Evolutionary conservation across 2,113 vertebrate species (phyloP).

Genomic region (Prochilodus magdalenae): DNA sequence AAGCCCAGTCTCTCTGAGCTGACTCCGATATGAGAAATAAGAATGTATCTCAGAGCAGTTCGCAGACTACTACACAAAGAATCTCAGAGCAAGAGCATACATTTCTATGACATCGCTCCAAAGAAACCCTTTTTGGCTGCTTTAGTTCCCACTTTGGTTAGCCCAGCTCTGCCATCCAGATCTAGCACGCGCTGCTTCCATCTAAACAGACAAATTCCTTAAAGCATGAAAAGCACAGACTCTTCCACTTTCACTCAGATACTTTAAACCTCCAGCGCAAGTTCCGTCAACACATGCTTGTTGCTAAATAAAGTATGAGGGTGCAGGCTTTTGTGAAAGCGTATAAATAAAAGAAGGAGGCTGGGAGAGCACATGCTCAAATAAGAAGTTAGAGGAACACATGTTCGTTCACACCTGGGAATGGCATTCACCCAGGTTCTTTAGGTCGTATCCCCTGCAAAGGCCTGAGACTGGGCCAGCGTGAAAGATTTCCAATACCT

Average conservation of each 20-base stretch:
- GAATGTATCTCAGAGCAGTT: conserved; percentile 18
- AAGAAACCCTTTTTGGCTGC: not conserved
- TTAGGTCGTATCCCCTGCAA: conserved; percentile 27
- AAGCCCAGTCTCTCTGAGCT: not conserved
- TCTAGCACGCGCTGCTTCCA: not conserved
- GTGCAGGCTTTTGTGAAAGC: conserved; percentile 12
- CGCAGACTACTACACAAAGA: not conserved
- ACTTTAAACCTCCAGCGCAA: conserved; percentile 19
- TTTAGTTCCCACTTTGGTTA: not conserved
- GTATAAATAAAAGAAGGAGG: conserved; percentile 19
- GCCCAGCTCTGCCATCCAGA: not conserved
- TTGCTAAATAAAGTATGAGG: conserved; percentile 14
- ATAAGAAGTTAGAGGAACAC: not conserved
- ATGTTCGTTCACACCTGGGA: conserved; percentile 27
- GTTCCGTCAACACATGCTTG: conserved; percentile 16
- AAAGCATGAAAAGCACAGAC: not conserved
- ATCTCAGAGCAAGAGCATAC: not conserved
- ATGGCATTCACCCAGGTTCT: conserved; percentile 14
- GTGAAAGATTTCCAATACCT: not conserved
- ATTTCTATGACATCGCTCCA: not conserved
- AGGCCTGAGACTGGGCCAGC: not conserved
- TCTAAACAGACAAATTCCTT: not conserved
- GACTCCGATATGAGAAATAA: conserved; percentile 14
- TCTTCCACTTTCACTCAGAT: not conserved
- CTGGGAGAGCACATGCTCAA: conserved; percentile 1